Conservation (phyloP, 2,113 vertebrate species). For the Phalacrocorax brasilianus region DNA sequence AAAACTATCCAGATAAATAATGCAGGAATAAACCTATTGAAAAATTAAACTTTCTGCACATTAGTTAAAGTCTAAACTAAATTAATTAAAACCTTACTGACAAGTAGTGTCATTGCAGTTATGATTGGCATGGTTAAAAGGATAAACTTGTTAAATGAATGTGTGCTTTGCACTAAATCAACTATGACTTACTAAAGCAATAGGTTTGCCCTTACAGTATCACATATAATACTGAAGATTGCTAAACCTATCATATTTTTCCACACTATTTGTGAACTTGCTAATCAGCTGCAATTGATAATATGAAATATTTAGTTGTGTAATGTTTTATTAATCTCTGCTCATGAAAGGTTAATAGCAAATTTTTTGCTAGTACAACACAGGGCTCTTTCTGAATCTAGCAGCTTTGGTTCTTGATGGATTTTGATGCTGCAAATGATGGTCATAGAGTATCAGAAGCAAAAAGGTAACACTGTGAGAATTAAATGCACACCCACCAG, state of each 20-base stretch:
- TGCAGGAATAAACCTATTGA: neutral
- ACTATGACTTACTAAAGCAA: neutral
- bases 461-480: neutral
- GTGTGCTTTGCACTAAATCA: neutral
- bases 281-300: conserved; percentile 65
- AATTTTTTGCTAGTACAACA: conserved; percentile 44
- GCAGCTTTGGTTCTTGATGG: neutral
- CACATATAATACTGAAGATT: neutral
- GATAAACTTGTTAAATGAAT: neutral
- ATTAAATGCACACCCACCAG: neutral
- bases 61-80: neutral
- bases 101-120: neutral
- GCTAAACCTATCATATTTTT: neutral
- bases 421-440: neutral
- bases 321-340: conserved; percentile 73
- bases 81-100: conserved; percentile 5
- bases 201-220: neutral
- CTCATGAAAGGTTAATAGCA: conserved; percentile 69
- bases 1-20: conserved; percentile 8
- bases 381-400: neutral
- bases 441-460: neutral
- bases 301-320: conserved; percentile 68
- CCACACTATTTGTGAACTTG: neutral
- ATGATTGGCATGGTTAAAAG: neutral
- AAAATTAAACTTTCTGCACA: conserved; percentile 8